These are phyloP conservation scores for Meteorus colon DNA, from an alignment of 2,888 invertebrate species.

Conservation along the genomic window DNA sequence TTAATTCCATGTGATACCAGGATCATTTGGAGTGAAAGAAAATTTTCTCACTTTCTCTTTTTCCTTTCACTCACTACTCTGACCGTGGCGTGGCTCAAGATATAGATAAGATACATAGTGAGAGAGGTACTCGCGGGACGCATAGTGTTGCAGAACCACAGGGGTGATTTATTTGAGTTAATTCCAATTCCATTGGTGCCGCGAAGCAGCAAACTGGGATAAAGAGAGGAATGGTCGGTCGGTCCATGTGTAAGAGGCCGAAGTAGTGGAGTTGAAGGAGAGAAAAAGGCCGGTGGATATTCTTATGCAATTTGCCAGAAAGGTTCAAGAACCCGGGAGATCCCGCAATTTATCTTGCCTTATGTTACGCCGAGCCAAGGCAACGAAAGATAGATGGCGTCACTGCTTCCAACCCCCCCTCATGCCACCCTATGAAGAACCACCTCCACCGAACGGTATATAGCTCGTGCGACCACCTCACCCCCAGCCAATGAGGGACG, in stretches of 20 bases:
- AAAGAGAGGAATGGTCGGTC: constrained; percentile 50
- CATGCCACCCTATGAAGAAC: constrained; percentile 45
- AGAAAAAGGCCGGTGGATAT: constrained; percentile 66
- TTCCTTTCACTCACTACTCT: background rate
- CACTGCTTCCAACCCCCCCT: constrained; percentile 67
- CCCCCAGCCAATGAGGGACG: constrained; percentile 74
- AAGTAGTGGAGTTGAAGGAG: constrained; percentile 50
- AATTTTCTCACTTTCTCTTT: constrained; percentile 62
- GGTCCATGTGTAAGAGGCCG: constrained; percentile 52
- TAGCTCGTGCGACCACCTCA: constrained; percentile 69
- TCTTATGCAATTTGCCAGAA: constrained; percentile 75
- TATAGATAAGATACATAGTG: constrained; percentile 28
- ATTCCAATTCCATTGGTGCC: constrained; percentile 74
- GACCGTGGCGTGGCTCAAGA: constrained; percentile 23
- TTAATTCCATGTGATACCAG: constrained; percentile 46
- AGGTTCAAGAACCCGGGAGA: constrained; percentile 74
- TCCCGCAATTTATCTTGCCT: constrained; percentile 74
- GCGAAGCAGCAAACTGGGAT: constrained; percentile 57
- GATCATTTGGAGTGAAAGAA: constrained; percentile 60
- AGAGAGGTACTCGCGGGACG: constrained; percentile 33
- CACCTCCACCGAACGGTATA: constrained; percentile 49
- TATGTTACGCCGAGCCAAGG: constrained; percentile 74
- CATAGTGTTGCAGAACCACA: constrained; percentile 62
- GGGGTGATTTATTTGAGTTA: constrained; percentile 72
- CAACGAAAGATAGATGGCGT: constrained; percentile 74